Base-by-base conservation (phyloP, 1,140 invertebrate species). In the Rhagoletis zephyria region DNA sequence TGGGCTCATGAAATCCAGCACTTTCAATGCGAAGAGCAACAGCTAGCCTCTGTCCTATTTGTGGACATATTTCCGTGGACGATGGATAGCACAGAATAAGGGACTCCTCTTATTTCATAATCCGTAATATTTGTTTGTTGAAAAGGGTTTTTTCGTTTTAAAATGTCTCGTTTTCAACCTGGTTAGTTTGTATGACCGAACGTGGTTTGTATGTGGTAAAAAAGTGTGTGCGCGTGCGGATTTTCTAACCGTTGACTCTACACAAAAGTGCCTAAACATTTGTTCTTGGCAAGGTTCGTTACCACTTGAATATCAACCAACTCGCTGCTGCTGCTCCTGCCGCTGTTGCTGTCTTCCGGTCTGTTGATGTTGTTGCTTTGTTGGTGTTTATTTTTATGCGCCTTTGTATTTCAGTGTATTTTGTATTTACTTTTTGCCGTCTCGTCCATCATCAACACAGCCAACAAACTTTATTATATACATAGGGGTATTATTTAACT, bases 381-480 rank as follows among this genome's bases (percentile, higher is more conserved):
- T 5, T 81, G 42, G 19, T 59, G 30, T 56, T 59, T 81, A n/a
- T 56, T 14, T 81, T 56, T 51, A 14, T 56, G 16, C 16, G 45
- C 16, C 42, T 81, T 81, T 56, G 74, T 81, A 81, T 81, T 81
- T 59, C 16, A 14, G 42, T 81, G 45, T 48, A n/a, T 59, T 81
- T 81, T 51, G 61, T 16, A 63, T 16, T 56, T 81, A 56, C 42
- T 81, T 51, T 51, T 51, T 42, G 48, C 19, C 65, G n/a, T 42
- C 51, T 81, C 48, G 48, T 56, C 48, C 51, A 59, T 2, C 48
- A 56, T 56, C 48, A 56, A 56, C 10, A 4, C 45, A 19, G 48
- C 48, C 74, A 56, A 30, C 74, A 81, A 81, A 81, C 48, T 81
- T 81, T 77, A 56, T n/a, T 48, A 51, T 77, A 67, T 40, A 7